Evolutionary conservation across 2,797 vertebrate genomes (phyloP).

Genomic region (Falco novaeseelandiae): DNA sequence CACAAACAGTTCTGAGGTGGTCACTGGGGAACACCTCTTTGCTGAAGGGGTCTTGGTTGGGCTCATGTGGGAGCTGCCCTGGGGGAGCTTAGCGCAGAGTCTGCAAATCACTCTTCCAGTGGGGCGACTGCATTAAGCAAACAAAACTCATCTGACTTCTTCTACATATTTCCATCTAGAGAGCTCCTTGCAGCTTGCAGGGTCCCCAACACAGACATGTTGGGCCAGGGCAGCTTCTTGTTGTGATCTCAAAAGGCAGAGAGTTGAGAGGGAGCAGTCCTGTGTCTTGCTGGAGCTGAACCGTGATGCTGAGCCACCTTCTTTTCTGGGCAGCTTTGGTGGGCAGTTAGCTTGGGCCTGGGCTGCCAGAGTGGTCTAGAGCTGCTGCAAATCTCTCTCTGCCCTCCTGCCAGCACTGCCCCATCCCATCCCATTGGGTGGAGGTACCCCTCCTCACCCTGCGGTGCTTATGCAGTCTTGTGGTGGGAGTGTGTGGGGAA

Average conservation of each 20-base stretch:
- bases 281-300: neutral
- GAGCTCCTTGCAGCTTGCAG: neutral
- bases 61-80: neutral
- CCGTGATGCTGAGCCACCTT: neutral
- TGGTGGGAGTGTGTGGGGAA: neutral
- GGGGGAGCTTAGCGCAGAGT: neutral
- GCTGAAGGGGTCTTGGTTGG: neutral
- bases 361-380: neutral
- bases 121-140: slow-evolving; percentile 32
- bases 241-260: neutral
- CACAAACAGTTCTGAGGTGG: neutral
- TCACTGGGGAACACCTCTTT: neutral
- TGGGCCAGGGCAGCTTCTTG: neutral
- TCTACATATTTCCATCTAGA: neutral
- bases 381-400: neutral
- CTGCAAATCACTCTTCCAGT: neutral
- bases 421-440: neutral
- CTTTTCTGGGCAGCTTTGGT: neutral
- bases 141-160: neutral
- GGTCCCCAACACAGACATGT: neutral
- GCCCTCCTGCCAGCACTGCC: neutral
- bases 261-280: neutral
- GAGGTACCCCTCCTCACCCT: neutral
- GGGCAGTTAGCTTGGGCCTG: neutral
- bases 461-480: neutral